Evolutionary conservation across 1,140 invertebrate species (phyloP).

Genomic region (Archegozetes longisetosus): DNA sequence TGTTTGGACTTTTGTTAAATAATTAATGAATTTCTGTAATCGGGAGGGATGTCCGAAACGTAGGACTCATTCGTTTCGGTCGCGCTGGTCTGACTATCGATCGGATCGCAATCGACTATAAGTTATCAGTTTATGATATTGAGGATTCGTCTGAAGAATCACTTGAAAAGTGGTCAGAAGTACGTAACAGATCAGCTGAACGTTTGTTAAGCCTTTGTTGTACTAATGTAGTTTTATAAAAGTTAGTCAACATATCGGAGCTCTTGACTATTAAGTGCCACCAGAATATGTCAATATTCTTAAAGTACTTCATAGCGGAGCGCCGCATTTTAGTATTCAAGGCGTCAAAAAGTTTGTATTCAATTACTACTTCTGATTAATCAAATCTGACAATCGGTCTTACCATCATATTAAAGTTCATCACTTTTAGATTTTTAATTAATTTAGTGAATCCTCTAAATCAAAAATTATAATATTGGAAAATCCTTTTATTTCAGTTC

Average conservation of each 20-base stretch:
- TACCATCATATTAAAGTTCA: no score
- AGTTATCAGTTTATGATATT: conserved; percentile 38
- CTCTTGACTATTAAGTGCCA: conserved; percentile 85
- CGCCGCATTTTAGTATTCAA: conserved; percentile 64
- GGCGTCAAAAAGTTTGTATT: conserved; percentile 57
- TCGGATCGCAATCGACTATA: conserved; percentile 60
- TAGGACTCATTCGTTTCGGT: conserved; percentile 63
- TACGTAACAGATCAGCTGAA: conserved; percentile 67
- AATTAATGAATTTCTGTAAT: conserved; percentile 26
- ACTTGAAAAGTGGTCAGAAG: conserved; percentile 27
- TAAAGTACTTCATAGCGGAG: conserved; percentile 77
- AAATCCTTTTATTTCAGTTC: no score
- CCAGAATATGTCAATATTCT: conserved; percentile 82
- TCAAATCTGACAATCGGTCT: no score
- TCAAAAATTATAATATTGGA: no score
- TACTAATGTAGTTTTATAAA: conserved; percentile 91
- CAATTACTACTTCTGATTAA: no score
- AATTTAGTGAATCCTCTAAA: no score
- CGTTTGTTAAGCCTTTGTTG: conserved; percentile 71
- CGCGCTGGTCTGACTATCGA: conserved; percentile 58
- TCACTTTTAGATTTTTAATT: no score
- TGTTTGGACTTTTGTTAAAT: background rate
- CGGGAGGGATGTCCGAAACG: conserved; percentile 47
- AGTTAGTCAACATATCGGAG: conserved; percentile 82
- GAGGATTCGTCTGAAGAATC: conserved; percentile 12